Evolutionary conservation across 2,797 vertebrate species (phyloP).

Genomic region (Falco rusticolus): DNA sequence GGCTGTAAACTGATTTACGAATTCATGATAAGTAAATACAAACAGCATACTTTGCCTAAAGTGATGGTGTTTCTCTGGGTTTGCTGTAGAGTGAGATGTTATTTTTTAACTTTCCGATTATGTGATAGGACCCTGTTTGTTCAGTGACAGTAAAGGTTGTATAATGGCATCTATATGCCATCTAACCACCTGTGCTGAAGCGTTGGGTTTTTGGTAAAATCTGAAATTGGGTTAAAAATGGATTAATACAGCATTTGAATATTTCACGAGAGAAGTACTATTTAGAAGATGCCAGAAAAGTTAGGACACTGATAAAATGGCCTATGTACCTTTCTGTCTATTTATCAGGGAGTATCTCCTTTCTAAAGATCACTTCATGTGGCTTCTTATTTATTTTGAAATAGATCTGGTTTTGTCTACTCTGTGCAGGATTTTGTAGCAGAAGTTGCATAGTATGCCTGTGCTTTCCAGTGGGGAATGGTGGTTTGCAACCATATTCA

Average conservation of each 20-base stretch:
- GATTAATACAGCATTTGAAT: neutral
- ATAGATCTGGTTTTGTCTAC: constrained; percentile 5
- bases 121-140: fast-evolving
- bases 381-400: neutral
- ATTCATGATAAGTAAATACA: neutral
- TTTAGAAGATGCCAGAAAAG: neutral
- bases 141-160: neutral
- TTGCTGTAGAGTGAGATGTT: neutral
- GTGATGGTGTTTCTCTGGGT: neutral
- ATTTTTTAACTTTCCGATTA: fast-evolving
- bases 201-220: fast-evolving
- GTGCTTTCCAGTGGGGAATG: neutral
- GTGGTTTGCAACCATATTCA: neutral
- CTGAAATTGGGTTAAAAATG: neutral
- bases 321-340: neutral
- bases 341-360: neutral
- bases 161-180: neutral
- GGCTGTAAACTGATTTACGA: neutral
- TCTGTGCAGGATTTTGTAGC: neutral
- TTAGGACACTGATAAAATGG: neutral
- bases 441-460: neutral
- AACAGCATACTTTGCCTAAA: neutral
- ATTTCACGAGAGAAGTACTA: neutral
- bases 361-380: neutral
- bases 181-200: neutral